Percentiles rank a stretch among this genome's conserved stretches.
These are phyloP conservation scores for Anguilla megastoma DNA, from an alignment of 2,797 vertebrate genomes.

Conservation along the genomic window DNA sequence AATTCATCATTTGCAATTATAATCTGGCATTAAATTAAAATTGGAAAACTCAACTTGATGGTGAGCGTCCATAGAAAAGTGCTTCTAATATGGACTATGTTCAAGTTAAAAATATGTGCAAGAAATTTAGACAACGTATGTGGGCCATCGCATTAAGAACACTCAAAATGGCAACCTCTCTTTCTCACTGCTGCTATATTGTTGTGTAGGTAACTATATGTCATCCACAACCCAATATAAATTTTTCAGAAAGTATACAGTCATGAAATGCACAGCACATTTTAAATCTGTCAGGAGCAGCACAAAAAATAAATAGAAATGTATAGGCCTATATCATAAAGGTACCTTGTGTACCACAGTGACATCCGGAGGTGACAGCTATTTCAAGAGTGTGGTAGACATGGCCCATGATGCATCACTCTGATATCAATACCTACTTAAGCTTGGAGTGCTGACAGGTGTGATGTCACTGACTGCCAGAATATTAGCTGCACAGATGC, in stretches of 20 bases:
- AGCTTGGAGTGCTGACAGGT: conserved; percentile 17
- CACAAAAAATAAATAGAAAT: conserved; percentile 7
- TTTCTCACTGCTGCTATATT: not conserved
- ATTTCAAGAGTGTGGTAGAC: conserved; percentile 14
- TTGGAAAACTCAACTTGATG: not conserved
- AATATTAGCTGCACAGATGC: conserved; percentile 24
- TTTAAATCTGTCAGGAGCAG: not conserved
- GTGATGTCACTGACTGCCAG: conserved; percentile 25
- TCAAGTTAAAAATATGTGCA: not conserved
- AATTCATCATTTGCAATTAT: conserved; percentile 4
- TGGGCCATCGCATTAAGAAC: not conserved
- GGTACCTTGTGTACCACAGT: not conserved
- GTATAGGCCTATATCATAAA: not conserved
- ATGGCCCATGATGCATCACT: conserved; percentile 30
- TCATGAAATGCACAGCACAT: not conserved
- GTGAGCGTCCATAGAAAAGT: not conserved
- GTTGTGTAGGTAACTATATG: not conserved
- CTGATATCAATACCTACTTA: conserved; percentile 20
- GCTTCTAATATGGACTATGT: not conserved
- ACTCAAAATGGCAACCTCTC: not conserved
- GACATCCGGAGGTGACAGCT: conserved; percentile 25
- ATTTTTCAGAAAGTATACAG: not conserved
- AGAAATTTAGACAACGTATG: not conserved
- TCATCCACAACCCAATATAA: not conserved
- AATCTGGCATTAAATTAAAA: conserved; percentile 37